phyloP scores from a whole-genome alignment of 2,113 vertebrate genomes.

The Solea solea region DNA sequence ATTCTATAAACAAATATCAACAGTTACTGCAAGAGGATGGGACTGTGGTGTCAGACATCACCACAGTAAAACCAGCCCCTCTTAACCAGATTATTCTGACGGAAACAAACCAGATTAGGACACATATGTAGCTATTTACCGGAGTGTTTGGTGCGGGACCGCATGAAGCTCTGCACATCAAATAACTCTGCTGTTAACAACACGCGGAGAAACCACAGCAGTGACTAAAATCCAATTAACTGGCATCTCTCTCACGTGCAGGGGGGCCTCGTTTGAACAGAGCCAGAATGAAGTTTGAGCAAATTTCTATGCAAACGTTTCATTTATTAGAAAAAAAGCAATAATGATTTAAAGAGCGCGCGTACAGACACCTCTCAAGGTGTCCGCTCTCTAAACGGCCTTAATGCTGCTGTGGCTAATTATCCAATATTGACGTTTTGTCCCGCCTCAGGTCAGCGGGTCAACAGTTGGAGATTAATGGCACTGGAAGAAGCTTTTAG shows the following conservation, averaged over 20 bases:
- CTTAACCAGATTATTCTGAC: conserved; percentile 21
- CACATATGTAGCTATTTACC: neutral
- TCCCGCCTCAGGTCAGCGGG: conserved; percentile 70
- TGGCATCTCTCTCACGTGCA: neutral
- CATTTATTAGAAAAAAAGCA: conserved; percentile 39
- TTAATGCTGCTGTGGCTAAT: conserved; percentile 59
- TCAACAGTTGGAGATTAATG: conserved; percentile 72
- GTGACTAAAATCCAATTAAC: conserved; percentile 35
- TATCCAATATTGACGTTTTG: conserved; percentile 74
- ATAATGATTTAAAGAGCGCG: conserved; percentile 34
- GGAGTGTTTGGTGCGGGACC: conserved; percentile 5
- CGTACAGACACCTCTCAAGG: conserved; percentile 27
- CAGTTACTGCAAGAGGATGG: neutral
- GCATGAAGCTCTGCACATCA: conserved; percentile 4
- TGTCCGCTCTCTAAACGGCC: conserved; percentile 55
- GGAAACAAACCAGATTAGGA: conserved; percentile 33
- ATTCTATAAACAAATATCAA: neutral
- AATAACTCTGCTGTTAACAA: conserved; percentile 14
- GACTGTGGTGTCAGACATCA: conserved; percentile 7
- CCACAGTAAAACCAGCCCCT: conserved; percentile 12
- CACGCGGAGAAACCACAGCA: conserved; percentile 26
- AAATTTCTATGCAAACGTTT: conserved; percentile 38
- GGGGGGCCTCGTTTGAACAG: conserved; percentile 2
- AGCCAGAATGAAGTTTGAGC: conserved; percentile 4
- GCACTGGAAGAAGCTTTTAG: conserved; percentile 19